Evolutionary conservation across 2,113 vertebrate species (phyloP).

Genomic region (Noctilio leporinus): DNA sequence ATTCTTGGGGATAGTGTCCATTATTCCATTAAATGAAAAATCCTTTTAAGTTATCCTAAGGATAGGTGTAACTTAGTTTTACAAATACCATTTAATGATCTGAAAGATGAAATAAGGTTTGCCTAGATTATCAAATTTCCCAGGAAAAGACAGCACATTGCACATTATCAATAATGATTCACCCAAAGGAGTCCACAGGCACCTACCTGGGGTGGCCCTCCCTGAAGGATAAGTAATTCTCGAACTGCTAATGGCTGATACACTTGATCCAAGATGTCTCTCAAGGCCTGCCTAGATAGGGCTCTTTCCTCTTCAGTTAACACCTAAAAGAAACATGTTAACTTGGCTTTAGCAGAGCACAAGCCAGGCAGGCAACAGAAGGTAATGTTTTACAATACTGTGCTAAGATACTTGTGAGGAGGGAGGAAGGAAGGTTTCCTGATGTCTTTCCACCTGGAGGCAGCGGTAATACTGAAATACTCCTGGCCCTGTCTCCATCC

Average conservation of each 20-base stretch:
- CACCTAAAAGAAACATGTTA: slow-evolving; percentile 71
- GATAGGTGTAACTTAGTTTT: not conserved
- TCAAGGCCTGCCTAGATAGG: slow-evolving; percentile 79
- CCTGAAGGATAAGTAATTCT: slow-evolving; percentile 92
- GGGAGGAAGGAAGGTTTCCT: not conserved
- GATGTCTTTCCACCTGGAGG: not conserved
- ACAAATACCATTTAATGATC: not conserved
- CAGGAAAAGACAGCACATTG: not conserved
- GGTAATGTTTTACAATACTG: not conserved
- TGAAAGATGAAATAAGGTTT: slow-evolving; percentile 14
- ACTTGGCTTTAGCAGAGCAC: not conserved
- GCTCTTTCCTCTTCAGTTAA: slow-evolving; percentile 81
- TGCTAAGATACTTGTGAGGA: not conserved
- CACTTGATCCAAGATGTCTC: slow-evolving; percentile 82
- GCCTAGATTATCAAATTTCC: not conserved
- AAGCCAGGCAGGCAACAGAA: not conserved
- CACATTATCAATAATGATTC: not conserved
- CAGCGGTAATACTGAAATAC: not conserved
- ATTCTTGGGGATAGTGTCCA: not conserved
- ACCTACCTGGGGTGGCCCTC: slow-evolving; percentile 92
- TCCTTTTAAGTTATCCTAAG: slow-evolving; percentile 29
- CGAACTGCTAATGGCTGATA: slow-evolving; percentile 92
- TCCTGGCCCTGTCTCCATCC: not conserved
- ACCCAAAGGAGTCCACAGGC: not conserved
- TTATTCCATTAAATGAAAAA: slow-evolving; percentile 1